Conservation (phyloP, 2,888 invertebrate species). For the Calephelis perditalis region DNA sequence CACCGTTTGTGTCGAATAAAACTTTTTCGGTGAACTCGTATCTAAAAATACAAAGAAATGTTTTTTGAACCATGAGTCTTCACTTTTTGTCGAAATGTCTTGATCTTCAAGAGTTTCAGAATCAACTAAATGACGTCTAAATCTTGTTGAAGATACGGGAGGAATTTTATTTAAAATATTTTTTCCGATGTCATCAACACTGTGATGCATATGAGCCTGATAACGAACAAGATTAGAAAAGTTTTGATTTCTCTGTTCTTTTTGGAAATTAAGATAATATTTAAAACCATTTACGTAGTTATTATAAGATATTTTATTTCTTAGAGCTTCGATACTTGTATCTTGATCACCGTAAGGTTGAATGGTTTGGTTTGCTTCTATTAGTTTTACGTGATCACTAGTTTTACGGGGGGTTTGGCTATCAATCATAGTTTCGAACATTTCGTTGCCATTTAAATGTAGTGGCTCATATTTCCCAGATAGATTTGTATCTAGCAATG, state of each 20-base stretch:
- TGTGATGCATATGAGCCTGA: slow-evolving; percentile 63
- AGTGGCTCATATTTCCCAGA: not conserved
- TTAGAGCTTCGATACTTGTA: slow-evolving; percentile 42
- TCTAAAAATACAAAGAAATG: slow-evolving; percentile 57
- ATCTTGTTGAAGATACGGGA: slow-evolving; percentile 34
- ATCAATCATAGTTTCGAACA: not conserved
- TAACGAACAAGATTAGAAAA: slow-evolving; percentile 56
- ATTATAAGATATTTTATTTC: slow-evolving; percentile 51
- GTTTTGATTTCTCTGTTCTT: slow-evolving; percentile 44
- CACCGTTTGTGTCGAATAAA: slow-evolving; percentile 49
- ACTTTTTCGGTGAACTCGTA: slow-evolving; percentile 48
- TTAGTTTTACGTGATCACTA: not conserved
- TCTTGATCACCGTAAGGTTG: slow-evolving; percentile 26
- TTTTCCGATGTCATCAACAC: slow-evolving; percentile 65
- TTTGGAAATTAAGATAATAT: slow-evolving; percentile 58
- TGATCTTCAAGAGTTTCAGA: slow-evolving; percentile 47
- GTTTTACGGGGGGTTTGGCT: not conserved
- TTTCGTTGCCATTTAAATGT: not conserved
- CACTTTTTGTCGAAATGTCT: slow-evolving; percentile 54
- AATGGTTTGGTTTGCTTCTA: not conserved
- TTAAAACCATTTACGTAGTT: slow-evolving; percentile 61
- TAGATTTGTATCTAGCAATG: not conserved
- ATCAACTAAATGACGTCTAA: slow-evolving; percentile 44
- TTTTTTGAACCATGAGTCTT: slow-evolving; percentile 60
- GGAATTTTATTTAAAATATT: slow-evolving; percentile 59